Evolutionary conservation across 2,888 invertebrate species (phyloP).

Genomic region (Agrochola circellaris): DNA sequence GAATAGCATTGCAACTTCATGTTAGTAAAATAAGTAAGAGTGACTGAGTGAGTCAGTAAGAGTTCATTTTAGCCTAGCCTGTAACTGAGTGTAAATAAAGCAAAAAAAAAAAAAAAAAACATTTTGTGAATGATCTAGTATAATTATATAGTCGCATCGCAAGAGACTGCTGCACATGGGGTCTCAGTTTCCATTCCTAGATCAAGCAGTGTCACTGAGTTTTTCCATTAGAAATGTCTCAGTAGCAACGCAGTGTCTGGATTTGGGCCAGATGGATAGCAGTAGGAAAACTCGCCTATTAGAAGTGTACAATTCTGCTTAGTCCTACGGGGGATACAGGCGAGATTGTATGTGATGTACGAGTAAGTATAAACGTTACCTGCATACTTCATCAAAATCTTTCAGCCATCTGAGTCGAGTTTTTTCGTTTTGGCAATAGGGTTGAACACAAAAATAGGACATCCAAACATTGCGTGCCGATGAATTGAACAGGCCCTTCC

Average conservation of each 20-base stretch:
- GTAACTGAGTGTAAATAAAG: too few species aligned
- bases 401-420: not conserved
- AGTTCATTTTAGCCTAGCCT: too few species aligned
- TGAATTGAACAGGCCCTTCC: conserved; percentile 51
- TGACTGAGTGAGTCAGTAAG: too few species aligned
- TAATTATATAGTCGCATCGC: too few species aligned
- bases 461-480: conserved; percentile 58
- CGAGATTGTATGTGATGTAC: not conserved
- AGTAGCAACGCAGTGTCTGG: too few species aligned
- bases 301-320: not conserved
- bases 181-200: not conserved
- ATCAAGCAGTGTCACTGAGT: too few species aligned
- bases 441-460: conserved; percentile 49
- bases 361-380: not conserved
- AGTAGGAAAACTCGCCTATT: not conserved
- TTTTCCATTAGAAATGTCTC: not conserved
- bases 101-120: too few species aligned
- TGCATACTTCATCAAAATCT: not conserved
- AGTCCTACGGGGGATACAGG: not conserved
- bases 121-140: not conserved
- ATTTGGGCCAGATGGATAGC: not conserved
- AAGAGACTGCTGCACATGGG: too few species aligned
- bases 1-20: not conserved
- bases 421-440: conserved; percentile 39
- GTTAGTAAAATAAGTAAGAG: not conserved